Conservation (phyloP, 2,888 invertebrate genomes). For the Nasonia oneida region DNA sequence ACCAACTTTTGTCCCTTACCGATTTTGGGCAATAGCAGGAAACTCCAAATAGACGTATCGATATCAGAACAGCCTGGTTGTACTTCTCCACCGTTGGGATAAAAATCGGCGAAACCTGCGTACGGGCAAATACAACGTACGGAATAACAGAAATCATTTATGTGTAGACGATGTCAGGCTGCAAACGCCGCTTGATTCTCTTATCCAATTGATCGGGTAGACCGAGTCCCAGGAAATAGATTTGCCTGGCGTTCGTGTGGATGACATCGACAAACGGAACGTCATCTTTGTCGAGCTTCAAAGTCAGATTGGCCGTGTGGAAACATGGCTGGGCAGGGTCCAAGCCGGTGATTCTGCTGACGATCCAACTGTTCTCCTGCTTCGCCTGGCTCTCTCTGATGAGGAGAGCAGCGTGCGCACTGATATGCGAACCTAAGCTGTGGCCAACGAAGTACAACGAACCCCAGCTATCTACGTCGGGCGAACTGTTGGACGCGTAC, state of each 20-base stretch:
- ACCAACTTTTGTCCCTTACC: conserved; percentile 41
- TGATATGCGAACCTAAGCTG: conserved; percentile 84
- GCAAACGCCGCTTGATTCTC: neutral
- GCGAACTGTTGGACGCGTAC: conserved; percentile 75
- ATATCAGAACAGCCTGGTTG: conserved; percentile 83
- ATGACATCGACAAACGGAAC: conserved; percentile 84
- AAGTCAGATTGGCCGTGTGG: conserved; percentile 77
- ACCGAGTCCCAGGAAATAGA: conserved; percentile 82
- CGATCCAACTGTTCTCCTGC: conserved; percentile 65
- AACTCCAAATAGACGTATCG: conserved; percentile 72
- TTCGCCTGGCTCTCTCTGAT: conserved; percentile 77
- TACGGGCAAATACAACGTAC: neutral
- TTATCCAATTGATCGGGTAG: conserved; percentile 82
- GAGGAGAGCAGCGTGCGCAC: conserved; percentile 81
- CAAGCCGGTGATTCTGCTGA: conserved; percentile 80
- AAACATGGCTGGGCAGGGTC: conserved; percentile 86
- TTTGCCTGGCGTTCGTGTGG: conserved; percentile 82
- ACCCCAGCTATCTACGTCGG: conserved; percentile 66
- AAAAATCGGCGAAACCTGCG: conserved; percentile 84
- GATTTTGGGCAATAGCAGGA: conserved; percentile 62
- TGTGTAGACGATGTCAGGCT: neutral
- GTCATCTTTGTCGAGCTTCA: conserved; percentile 81
- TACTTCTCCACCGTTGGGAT: conserved; percentile 85
- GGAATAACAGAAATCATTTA: neutral
- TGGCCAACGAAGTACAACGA: conserved; percentile 82